Evolutionary conservation across 1,140 invertebrate species (phyloP).

Genomic region (Popillia japonica): DNA sequence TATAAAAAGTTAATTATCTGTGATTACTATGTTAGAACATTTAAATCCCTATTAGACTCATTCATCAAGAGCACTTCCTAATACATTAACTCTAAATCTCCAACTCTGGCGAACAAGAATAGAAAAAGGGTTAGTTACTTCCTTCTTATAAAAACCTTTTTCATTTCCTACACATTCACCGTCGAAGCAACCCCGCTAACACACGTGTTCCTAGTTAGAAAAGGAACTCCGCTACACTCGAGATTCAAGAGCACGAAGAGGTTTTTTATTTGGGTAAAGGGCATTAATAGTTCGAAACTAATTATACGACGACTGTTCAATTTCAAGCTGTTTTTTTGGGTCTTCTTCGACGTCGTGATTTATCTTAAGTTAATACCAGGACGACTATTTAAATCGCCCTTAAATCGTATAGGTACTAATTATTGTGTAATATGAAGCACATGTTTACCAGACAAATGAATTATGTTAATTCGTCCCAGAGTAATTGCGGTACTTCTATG

Average conservation of each 20-base stretch:
- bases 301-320: slow-evolving; percentile 30
- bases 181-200: background rate
- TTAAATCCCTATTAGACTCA: background rate
- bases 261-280: background rate
- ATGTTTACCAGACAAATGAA: background rate
- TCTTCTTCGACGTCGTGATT: slow-evolving; percentile 4
- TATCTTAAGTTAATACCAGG: slow-evolving; percentile 13
- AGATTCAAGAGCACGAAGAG: background rate
- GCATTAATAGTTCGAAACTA: slow-evolving; percentile 22
- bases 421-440: background rate
- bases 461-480: background rate
- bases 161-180: background rate
- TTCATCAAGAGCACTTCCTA: background rate
- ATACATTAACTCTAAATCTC: background rate
- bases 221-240: slow-evolving; percentile 14
- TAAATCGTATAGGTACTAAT: background rate
- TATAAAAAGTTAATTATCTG: too few species aligned
- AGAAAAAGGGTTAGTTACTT: slow-evolving; percentile 24
- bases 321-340: slow-evolving; percentile 8
- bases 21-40: too few species aligned
- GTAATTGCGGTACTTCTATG: background rate
- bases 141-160: background rate
- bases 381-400: background rate
- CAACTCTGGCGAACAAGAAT: background rate
- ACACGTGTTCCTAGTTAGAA: slow-evolving; percentile 32